Base-by-base conservation (phyloP, 2,113 vertebrate species). In the Nematolebias whitei region DNA sequence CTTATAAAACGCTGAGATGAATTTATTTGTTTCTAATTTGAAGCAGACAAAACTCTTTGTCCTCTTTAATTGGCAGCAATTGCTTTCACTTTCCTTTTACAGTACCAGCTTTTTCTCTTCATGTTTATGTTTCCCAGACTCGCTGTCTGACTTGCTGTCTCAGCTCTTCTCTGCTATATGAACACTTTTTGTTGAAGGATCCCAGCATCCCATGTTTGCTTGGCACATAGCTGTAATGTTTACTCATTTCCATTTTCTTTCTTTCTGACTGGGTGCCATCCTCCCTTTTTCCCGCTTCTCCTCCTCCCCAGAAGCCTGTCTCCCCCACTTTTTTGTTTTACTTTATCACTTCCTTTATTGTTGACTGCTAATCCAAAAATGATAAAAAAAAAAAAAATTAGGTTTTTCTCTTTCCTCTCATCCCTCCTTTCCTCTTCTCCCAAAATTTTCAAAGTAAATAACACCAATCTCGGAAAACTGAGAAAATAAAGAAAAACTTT, bases 141-240 rank as follows among this genome's bases (percentile, higher is more conserved):
- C 44, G 59, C 22, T 20, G 24, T 26, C 47, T 41, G 18, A 38
- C 26, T 19, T 16, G 16, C 16, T n/a, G 5, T 9, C 29, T 53
- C 5, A 19, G 16, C 29, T 35, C 51, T 14, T 64, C 63, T 72
- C 71, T 56, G 70, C 79, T 53, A 48, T 67, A 71, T 69, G 77
- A 82, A 79, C 52, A 51, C 61, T 71, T 82, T 82, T 87, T 90
- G 86, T 89, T 90, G 86, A 87, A 88, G 86, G 85, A 87, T 91
- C 88, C 88, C 88, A 89, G 88, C 86, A 82, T 86, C 84, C 88
- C 70, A 75, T 90, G 88, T 91, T 90, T 90, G 85, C 88, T 86
- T 84, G 90, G 83, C 90, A 89, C 80, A n/a, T 80, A 87, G 76
- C 79, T 92, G 87, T 67, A 69, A 90, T 90, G 85, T 92, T 90